phyloP scores from a whole-genome alignment of 2,888 invertebrate genomes.

The Argyra leucocephala region DNA sequence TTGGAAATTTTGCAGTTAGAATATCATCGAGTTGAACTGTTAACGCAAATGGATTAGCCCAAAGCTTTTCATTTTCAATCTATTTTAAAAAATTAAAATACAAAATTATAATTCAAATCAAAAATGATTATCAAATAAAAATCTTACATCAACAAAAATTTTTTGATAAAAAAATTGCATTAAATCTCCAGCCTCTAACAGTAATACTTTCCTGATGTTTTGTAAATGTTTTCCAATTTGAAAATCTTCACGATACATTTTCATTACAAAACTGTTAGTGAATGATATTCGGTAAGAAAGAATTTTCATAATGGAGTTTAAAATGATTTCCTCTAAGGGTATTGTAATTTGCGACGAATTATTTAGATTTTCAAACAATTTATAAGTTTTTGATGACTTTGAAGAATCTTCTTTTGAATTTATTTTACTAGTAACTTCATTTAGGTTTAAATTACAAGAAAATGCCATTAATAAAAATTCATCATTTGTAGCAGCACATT shows the following conservation, averaged over 20 bases:
- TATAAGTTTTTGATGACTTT: slow-evolving; percentile 12
- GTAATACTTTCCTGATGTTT: slow-evolving; percentile 45
- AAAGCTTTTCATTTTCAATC: slow-evolving; percentile 44
- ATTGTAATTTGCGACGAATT: slow-evolving; percentile 33
- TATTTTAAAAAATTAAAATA: slow-evolving; percentile 22
- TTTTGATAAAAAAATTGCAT: slow-evolving; percentile 46
- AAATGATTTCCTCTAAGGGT: slow-evolving; percentile 43
- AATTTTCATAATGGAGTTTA: slow-evolving; percentile 40
- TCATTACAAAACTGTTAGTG: slow-evolving; percentile 45
- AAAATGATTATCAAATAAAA: slow-evolving; percentile 19
- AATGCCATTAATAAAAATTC: slow-evolving; percentile 32
- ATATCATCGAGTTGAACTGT: slow-evolving; percentile 45
- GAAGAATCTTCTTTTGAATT: slow-evolving; percentile 8
- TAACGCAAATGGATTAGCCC: slow-evolving; percentile 43
- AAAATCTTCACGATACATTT: slow-evolving; percentile 45
- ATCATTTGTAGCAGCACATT: slow-evolving; percentile 29
- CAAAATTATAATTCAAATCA: not conserved
- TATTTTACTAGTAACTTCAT: slow-evolving; percentile 13
- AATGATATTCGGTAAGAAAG: slow-evolving; percentile 40
- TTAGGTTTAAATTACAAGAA: slow-evolving; percentile 24
- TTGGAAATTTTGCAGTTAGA: slow-evolving; percentile 42
- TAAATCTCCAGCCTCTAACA: slow-evolving; percentile 48
- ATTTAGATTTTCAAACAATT: slow-evolving; percentile 27
- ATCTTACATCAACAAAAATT: slow-evolving; percentile 44
- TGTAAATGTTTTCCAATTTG: slow-evolving; percentile 43